Evolutionary conservation across 2,113 vertebrate genomes (phyloP).

Genomic region (Charadrius vociferus): DNA sequence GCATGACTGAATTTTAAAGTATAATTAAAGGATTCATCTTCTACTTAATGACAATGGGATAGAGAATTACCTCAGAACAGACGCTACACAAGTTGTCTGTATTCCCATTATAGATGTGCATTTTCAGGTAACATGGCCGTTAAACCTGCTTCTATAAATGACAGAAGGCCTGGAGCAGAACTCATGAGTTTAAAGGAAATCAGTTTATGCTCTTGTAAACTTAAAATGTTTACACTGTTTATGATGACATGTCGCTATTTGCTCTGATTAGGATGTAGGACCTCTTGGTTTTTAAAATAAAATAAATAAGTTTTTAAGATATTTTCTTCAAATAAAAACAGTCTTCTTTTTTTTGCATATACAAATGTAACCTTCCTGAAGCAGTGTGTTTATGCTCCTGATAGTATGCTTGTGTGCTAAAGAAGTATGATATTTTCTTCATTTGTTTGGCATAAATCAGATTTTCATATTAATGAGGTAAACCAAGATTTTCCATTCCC

Average conservation of each 20-base stretch:
- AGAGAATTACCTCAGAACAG: slow-evolving; percentile 43
- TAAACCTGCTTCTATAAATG: background rate
- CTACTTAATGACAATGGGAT: slow-evolving; percentile 14
- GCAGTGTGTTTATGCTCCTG: background rate
- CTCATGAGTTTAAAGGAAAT: background rate
- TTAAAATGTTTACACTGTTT: background rate
- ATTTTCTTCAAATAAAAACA: background rate
- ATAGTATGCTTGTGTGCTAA: background rate
- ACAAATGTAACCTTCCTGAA: background rate
- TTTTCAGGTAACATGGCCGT: slow-evolving; percentile 24
- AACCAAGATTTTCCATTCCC: background rate
- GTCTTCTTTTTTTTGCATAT: background rate
- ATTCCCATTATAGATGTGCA: background rate
- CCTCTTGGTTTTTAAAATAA: background rate
- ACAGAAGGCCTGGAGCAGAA: background rate
- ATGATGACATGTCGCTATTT: background rate
- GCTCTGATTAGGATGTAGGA: background rate
- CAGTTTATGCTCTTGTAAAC: background rate
- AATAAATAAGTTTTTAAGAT: background rate
- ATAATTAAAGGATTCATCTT: slow-evolving; percentile 51
- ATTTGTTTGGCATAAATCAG: background rate
- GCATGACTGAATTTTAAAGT: slow-evolving; percentile 31
- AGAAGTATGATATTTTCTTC: background rate
- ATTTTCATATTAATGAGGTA: background rate
- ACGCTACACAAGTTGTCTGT: background rate